A percentile compares a stretch with the other conserved stretches of the same genome.
These are phyloP conservation scores for Vulpes vulpes DNA, from an alignment of 2,113 vertebrate genomes.

Conservation along the genomic window DNA sequence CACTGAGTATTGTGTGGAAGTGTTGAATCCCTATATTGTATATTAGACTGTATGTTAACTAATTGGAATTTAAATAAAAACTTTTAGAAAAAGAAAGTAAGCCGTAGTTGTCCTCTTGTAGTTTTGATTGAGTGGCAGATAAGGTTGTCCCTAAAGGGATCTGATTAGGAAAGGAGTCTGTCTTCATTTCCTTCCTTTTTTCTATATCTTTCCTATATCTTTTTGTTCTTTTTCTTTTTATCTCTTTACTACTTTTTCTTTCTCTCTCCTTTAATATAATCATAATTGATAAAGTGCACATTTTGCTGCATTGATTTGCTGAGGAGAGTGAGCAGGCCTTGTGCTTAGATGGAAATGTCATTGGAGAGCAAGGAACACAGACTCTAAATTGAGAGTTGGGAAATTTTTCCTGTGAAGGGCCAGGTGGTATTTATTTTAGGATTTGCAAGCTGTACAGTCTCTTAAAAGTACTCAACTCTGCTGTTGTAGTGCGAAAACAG, in stretches of 20 bases:
- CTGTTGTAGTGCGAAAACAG: neutral
- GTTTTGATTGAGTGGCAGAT: neutral
- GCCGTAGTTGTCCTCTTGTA: neutral
- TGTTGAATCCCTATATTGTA: neutral
- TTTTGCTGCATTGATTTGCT: neutral
- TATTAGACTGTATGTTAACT: neutral
- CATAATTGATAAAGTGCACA: neutral
- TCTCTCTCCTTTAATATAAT: neutral
- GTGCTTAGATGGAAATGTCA: neutral
- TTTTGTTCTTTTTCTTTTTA: neutral
- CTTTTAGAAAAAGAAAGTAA: neutral
- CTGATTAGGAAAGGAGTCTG: neutral
- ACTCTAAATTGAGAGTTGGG: neutral
- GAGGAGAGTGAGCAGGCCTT: neutral
- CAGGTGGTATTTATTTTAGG: conserved; percentile 25
- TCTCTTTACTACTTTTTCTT: neutral
- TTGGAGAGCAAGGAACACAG: neutral
- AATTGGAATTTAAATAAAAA: neutral
- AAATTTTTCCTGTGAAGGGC: neutral
- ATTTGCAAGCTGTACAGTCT: neutral
- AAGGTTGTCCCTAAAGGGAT: neutral
- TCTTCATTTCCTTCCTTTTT: neutral
- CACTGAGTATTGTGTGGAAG: neutral
- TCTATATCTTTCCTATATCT: neutral
- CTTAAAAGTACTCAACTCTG: neutral